Percentiles rank a stretch among this genome's conserved stretches.
These are phyloP conservation scores for Setophaga coronata DNA, from an alignment of 2,113 vertebrate genomes.

Conservation along the genomic window DNA sequence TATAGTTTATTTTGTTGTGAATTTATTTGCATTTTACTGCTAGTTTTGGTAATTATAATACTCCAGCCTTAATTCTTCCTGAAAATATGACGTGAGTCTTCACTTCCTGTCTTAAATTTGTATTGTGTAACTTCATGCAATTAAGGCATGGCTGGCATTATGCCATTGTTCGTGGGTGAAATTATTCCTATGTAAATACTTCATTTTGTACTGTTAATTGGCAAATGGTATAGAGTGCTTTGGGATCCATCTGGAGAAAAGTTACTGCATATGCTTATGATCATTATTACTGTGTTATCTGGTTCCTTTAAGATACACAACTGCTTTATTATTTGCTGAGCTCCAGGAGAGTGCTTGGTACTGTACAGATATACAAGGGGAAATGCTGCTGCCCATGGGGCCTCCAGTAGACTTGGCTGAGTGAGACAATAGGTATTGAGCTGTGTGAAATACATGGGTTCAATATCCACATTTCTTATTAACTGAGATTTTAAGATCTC, in stretches of 20 bases:
- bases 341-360: neutral
- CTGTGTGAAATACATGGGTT: neutral
- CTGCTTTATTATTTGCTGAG: slow-evolving; percentile 13
- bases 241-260: slow-evolving; percentile 67
- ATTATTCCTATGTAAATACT: slow-evolving; percentile 63
- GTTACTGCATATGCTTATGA: slow-evolving; percentile 46
- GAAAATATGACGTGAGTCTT: slow-evolving; percentile 25
- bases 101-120: slow-evolving; percentile 53
- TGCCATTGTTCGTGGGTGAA: slow-evolving; percentile 60
- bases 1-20: neutral
- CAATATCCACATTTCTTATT: neutral
- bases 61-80: neutral
- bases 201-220: slow-evolving; percentile 56
- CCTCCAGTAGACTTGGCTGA: neutral
- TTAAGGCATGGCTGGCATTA: slow-evolving; percentile 47
- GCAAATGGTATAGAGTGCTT: slow-evolving; percentile 54
- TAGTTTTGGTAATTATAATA: neutral
- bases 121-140: slow-evolving; percentile 51
- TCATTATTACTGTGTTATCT: slow-evolving; percentile 46
- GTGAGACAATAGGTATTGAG: neutral
- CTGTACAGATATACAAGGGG: neutral
- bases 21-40: slow-evolving; percentile 5
- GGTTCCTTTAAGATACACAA: slow-evolving; percentile 30
- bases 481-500: neutral
- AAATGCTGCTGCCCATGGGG: neutral